phyloP scores from a whole-genome alignment of 2,888 invertebrate genomes.

The Dicranocentrus wangi region DNA sequence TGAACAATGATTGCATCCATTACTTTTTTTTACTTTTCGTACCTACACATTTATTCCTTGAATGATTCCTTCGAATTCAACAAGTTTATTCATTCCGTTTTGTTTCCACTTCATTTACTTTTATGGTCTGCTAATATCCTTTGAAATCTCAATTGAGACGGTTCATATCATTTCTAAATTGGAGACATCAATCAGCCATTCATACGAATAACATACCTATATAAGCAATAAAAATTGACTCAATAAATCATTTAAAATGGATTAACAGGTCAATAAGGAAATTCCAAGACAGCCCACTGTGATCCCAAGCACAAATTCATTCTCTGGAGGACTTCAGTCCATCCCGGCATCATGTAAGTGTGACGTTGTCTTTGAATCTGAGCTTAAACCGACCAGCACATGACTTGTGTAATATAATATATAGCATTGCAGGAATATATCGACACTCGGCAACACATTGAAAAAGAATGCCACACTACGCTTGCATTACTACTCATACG shows the following conservation, averaged over 20 bases:
- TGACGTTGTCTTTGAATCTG: too few relatives aligned
- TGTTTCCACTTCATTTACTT: not conserved
- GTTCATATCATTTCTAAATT: not conserved
- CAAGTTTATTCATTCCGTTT: too few relatives aligned
- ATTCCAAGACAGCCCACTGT: conserved; percentile 17
- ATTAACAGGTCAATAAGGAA: conserved; percentile 51
- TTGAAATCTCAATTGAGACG: not conserved
- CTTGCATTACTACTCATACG: too few relatives aligned
- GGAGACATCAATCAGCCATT: too few relatives aligned
- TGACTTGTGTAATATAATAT: too few relatives aligned
- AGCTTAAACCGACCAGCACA: not conserved
- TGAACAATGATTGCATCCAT: conserved; percentile 29
- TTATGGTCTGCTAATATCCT: conserved; percentile 12
- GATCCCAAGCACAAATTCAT: conserved; percentile 45
- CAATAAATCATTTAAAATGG: not conserved
- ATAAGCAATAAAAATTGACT: not conserved
- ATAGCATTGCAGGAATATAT: too few relatives aligned
- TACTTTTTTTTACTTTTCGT: not conserved
- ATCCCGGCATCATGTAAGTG: conserved; percentile 56
- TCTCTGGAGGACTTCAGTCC: conserved; percentile 52
- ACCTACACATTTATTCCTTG: too few relatives aligned
- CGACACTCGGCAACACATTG: too few relatives aligned
- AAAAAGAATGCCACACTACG: too few relatives aligned
- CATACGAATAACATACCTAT: too few relatives aligned
- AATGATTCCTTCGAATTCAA: too few relatives aligned